Evolutionary conservation across 2,888 invertebrate genomes (phyloP).

Genomic region (Synanthedon myopaeformis): DNA sequence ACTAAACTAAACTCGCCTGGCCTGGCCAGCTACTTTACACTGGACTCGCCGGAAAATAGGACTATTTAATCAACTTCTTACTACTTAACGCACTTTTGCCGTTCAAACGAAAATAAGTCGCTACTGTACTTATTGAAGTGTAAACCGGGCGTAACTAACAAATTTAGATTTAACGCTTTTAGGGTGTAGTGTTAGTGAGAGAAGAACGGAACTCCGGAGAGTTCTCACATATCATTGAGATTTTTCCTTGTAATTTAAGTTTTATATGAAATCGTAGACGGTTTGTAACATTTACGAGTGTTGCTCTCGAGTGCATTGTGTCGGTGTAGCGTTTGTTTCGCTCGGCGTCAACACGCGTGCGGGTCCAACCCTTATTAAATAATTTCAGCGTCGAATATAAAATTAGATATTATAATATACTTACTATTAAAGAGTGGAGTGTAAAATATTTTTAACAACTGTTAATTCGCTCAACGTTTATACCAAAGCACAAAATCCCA

Average conservation of each 20-base stretch:
- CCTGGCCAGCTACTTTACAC: too few species aligned
- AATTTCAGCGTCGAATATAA: conserved; percentile 32
- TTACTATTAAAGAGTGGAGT: conserved; percentile 42
- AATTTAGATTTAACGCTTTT: conserved; percentile 55
- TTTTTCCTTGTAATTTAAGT: conserved; percentile 60
- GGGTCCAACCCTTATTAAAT: conserved; percentile 66
- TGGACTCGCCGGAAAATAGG: too few species aligned
- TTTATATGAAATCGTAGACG: conserved; percentile 38
- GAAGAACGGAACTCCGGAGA: conserved; percentile 59
- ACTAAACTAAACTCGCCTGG: too few species aligned
- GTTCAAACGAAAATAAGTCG: neutral
- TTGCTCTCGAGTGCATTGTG: conserved; percentile 37
- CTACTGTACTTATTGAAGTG: conserved; percentile 11
- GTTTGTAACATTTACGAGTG: conserved; percentile 44
- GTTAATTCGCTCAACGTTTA: conserved; percentile 68
- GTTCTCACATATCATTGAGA: conserved; percentile 69
- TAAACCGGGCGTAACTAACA: conserved; percentile 21
- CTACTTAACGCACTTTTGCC: too few species aligned
- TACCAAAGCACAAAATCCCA: conserved; percentile 71
- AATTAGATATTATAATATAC: conserved; percentile 54
- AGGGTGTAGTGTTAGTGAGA: conserved; percentile 52
- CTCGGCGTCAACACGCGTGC: conserved; percentile 58
- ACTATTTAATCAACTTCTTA: too few species aligned
- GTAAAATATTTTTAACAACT: conserved; percentile 56
- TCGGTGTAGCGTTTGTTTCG: conserved; percentile 39